Percentiles rank a stretch among this genome's conserved stretches.
Conservation (phyloP, 2,888 invertebrate genomes). For the Trichacis sp. region DNA sequence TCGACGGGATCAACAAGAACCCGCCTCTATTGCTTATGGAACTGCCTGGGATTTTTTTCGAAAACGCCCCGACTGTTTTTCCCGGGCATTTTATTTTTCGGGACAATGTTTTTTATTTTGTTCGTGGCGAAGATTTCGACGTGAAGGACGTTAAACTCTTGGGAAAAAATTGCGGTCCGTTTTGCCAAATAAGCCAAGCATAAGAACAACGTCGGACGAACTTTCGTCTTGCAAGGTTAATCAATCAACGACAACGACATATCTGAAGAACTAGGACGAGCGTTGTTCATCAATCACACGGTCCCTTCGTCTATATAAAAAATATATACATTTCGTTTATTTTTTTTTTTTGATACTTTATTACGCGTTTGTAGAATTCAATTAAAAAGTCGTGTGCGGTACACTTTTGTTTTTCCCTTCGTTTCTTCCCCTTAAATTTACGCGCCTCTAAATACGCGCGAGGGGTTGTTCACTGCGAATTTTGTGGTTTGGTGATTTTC, state of each 20-base stretch:
- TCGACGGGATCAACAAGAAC: slow-evolving; percentile 1
- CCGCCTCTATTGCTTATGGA: not conserved
- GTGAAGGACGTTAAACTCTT: too few species aligned
- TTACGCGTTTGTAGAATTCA: slow-evolving; percentile 40
- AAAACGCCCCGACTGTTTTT: not conserved
- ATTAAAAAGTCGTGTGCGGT: slow-evolving; percentile 39
- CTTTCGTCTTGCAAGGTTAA: slow-evolving; percentile 44
- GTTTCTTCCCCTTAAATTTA: slow-evolving; percentile 18
- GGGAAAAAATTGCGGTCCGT: slow-evolving; percentile 28
- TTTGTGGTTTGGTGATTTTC: too few species aligned
- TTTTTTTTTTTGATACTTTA: slow-evolving; percentile 39
- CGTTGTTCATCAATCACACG: slow-evolving; percentile 45
- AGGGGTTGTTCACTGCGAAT: too few species aligned
- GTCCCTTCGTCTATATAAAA: slow-evolving; percentile 43
- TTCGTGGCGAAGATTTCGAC: too few species aligned
- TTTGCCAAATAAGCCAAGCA: slow-evolving; percentile 43
- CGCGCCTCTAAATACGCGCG: not conserved
- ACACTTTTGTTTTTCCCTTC: slow-evolving; percentile 22
- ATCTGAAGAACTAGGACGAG: slow-evolving; percentile 45
- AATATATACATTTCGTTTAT: slow-evolving; percentile 22
- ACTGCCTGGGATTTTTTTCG: not conserved
- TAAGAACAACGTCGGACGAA: slow-evolving; percentile 43
- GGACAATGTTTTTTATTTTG: too few species aligned
- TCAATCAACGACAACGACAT: slow-evolving; percentile 44
- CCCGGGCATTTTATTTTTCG: too few species aligned